A percentile compares a stretch with the other conserved stretches of the same genome.
phyloP scores from a whole-genome alignment of 1,140 invertebrate species.

The Chironomus striatipennis region DNA sequence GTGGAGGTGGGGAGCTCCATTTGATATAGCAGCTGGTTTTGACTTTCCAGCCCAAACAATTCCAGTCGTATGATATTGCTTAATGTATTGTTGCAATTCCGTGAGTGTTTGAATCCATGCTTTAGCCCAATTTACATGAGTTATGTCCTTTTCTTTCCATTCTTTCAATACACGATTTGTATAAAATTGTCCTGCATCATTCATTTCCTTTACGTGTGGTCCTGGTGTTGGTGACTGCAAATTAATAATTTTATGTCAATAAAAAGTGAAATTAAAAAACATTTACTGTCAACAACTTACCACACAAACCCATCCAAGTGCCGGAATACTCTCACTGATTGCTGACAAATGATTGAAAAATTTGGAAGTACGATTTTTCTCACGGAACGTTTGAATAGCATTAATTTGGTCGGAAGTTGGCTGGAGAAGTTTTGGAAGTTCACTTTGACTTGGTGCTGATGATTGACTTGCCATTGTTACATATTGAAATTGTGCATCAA shows the following conservation, averaged over 20 bases:
- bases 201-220: constrained; percentile 95
- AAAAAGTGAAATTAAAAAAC: too few species aligned
- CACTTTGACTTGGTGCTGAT: constrained; percentile 52
- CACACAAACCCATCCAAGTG: constrained; percentile 90
- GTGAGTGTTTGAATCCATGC: constrained; percentile 85
- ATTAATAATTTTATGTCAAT: neutral
- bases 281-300: constrained; percentile 40
- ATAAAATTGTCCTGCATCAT: constrained; percentile 95
- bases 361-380: constrained; percentile 75
- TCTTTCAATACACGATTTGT: constrained; percentile 97
- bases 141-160: constrained; percentile 87
- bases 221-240: constrained; percentile 67
- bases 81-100: constrained; percentile 85
- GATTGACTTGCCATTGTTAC: constrained; percentile 65
- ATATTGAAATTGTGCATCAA: constrained; percentile 72
- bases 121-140: constrained; percentile 90
- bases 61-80: constrained; percentile 92
- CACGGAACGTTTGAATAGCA: constrained; percentile 75
- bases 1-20: constrained; percentile 44
- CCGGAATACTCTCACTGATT: constrained; percentile 90
- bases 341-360: constrained; percentile 94
- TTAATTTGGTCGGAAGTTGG: constrained; percentile 77
- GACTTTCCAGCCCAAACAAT: constrained; percentile 79
- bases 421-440: constrained; percentile 60
- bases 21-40: constrained; percentile 36